phyloP scores from a whole-genome alignment of 2,888 invertebrate species.

The Dexiosoma caninum region DNA sequence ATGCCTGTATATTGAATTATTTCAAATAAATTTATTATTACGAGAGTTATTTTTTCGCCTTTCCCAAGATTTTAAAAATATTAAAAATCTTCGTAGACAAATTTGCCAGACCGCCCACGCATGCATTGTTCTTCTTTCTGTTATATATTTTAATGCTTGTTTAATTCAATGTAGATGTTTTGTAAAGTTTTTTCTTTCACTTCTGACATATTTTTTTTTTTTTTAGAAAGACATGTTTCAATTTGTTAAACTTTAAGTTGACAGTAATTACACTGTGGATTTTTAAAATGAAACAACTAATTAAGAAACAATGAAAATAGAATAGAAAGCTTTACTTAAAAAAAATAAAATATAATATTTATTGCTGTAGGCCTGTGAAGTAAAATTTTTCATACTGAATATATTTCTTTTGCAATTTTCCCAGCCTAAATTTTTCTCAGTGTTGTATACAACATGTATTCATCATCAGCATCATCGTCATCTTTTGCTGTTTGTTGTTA shows the following conservation, averaged over 20 bases:
- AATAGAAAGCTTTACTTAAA: no score
- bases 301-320: background rate
- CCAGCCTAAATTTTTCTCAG: no score
- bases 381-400: no score
- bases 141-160: background rate
- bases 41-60: no score
- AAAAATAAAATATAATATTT: no score
- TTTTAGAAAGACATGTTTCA: constrained; percentile 4
- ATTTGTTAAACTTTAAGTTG: constrained; percentile 30
- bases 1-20: no score
- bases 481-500: background rate
- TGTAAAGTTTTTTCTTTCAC: background rate
- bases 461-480: no score
- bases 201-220: constrained; percentile 24
- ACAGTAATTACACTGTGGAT: constrained; percentile 7
- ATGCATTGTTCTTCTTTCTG: background rate
- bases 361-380: no score
- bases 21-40: no score
- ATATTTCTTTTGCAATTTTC: no score
- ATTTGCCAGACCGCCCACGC: background rate
- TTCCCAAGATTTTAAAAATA: no score
- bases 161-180: background rate
- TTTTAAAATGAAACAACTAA: background rate
- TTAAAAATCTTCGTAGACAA: background rate
- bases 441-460: no score